Evolutionary conservation across 2,888 invertebrate species (phyloP), one percentile per base, ranked within the genome.

Genomic region (Kryphioiulus occultus): DNA sequence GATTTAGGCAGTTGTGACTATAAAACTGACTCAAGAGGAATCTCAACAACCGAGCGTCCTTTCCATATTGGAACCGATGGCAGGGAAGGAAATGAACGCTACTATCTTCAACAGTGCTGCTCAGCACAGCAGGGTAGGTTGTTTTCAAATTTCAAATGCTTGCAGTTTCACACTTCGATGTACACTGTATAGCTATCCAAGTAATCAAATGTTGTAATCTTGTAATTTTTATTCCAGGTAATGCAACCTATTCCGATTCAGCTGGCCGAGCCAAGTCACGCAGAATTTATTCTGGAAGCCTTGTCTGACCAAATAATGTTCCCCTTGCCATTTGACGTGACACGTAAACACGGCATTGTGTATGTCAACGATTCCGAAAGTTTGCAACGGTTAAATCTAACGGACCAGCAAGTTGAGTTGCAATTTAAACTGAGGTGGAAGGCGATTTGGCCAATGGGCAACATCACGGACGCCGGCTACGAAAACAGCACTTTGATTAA

Each of bases 311-410:
- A 86, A 78, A n/a, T 22, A 10, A 10, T 42, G 0, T 78, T 47
- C 30, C 82, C 83, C 19, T 47, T 83, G 26, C 88, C 88, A 44
- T 88, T 88, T 30, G 32, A 86, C 35, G 88, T 88, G 17, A 88
- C 88, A n/a, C 88, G 19, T 17, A 22, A 78, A 10, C n/a, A 86
- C 17, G 88, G 86, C 22, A 86, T 88, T 10, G 35, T 88, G 26
- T 88, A 88, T 78, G 86, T 88, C 12, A 88, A 88, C 35, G 87
- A 87, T 53, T 85, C 87, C 22, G 59, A 19, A 35, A 68, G 35
- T 32, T 78, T 86, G 22, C n/a, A 68, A 68, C 5, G 26, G 19
- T 19, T 85, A 17, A 85, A 44, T 85, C 30, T 44, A 42, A 85
- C 85, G 10, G 30, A 85, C n/a, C 19, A 39, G 7, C 35, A 84